Base-by-base conservation (phyloP, 1,140 invertebrate species). In the Saccostrea echinata region DNA sequence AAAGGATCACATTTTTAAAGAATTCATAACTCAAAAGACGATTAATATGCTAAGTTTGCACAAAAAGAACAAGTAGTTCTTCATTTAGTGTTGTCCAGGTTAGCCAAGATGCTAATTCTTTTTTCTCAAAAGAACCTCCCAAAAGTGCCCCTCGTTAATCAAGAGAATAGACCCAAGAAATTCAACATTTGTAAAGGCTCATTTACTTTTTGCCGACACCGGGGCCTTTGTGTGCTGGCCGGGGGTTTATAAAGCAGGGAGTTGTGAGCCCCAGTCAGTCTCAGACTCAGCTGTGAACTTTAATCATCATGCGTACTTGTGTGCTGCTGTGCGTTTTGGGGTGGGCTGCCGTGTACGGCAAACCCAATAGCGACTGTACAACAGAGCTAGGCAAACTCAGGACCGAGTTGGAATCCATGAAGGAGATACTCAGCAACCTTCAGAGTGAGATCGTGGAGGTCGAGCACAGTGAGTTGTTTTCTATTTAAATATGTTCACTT, bases 171-270 rank as follows among this genome's bases (percentile, higher is more conserved):
- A 30, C 24, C 24, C 27, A 24, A 27, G 68, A 76, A 76, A 76
- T 76, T 76, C 9, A 76, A 30, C 68, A 30, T 76, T 76, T 33
- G 68, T 30, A 76, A 76, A 76, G 68, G 27, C 68, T 76, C 68
- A 76, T 76, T 76, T 76, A 76, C 27, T 76, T 76, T 76, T 76
- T 76, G 68, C 68, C 68, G 68, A 76, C 68, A 76, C 27, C 68
- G 33, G 68, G 24, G 68, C 27, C 33, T 76, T 76, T 76, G 24
- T 11, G 13, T 12, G 24, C 11, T 16, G 68, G 27, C 68, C 55
- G 24, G 68, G 68, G 68, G 68, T 76, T 76, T 76, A 76, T 76
- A 76, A 76, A 27, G 27, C 27, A 24, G 27, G 8, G 68, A 27
- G 27, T 30, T 12, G 12, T 27, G 27, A 27, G 68, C 11, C 16